Conservation (phyloP, 2,888 invertebrate genomes). For the Ptilodon capucinus region DNA sequence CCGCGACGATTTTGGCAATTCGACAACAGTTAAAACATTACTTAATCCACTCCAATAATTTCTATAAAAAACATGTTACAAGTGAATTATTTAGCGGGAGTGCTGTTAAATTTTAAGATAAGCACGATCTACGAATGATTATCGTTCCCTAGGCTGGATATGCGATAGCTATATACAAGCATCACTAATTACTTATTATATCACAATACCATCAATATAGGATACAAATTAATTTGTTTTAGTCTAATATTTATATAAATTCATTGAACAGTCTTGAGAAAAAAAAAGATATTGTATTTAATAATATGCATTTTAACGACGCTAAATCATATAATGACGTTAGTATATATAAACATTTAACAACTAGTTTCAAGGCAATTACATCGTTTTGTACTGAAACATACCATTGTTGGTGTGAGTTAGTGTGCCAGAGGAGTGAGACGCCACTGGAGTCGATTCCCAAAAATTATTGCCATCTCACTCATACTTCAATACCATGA, state of each 20-base stretch:
- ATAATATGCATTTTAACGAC: neutral
- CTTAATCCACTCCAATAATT: constrained; percentile 40
- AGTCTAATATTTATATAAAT: constrained; percentile 15
- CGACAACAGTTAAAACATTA: constrained; percentile 64
- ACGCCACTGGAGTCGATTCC: no score
- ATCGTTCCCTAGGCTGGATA: constrained; percentile 28
- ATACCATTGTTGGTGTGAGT: no score
- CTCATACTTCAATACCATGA: no score
- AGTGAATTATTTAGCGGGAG: constrained; percentile 31
- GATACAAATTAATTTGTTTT: constrained; percentile 16
- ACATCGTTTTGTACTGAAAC: no score
- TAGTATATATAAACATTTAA: no score
- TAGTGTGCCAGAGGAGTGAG: no score
- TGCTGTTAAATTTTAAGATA: constrained; percentile 35
- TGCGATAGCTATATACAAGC: constrained; percentile 60
- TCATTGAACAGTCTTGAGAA: constrained; percentile 12
- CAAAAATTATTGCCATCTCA: no score
- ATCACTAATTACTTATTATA: constrained; percentile 52
- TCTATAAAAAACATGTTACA: constrained; percentile 41
- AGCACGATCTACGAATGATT: constrained; percentile 50
- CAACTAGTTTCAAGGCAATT: no score
- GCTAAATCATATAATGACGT: neutral
- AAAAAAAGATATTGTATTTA: neutral
- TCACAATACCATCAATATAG: constrained; percentile 50
- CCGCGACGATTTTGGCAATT: constrained; percentile 62